These are phyloP conservation scores for Trichoplusia ni DNA, from an alignment of 1,140 invertebrate genomes.

Conservation along the genomic window DNA sequence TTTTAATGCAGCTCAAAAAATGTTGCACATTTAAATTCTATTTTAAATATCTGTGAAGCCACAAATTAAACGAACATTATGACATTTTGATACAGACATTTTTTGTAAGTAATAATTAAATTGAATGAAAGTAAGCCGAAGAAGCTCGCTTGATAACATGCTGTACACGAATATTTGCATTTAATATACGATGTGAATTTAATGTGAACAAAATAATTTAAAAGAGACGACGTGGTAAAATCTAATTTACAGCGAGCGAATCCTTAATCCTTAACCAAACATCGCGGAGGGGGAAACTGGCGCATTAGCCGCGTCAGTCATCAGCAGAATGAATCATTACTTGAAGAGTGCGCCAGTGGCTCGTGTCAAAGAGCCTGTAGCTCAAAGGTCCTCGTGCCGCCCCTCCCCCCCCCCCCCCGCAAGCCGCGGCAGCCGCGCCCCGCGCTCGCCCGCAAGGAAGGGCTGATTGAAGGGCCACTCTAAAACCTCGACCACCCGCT, in stretches of 20 bases:
- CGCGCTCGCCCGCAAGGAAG: slow-evolving; percentile 69
- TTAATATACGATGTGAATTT: slow-evolving; percentile 18
- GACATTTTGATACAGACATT: too few relatives aligned
- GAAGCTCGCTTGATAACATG: slow-evolving; percentile 1
- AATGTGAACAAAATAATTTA: slow-evolving; percentile 32
- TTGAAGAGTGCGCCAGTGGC: slow-evolving; percentile 79
- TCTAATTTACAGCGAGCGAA: slow-evolving; percentile 47
- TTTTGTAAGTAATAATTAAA: too few relatives aligned
- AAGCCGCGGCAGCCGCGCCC: slow-evolving; percentile 43
- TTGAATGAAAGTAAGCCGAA: too few relatives aligned
- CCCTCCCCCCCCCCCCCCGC: slow-evolving; percentile 37
- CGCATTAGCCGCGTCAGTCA: slow-evolving; percentile 78
- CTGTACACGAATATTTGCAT: slow-evolving; percentile 4
- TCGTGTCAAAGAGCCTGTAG: slow-evolving; percentile 79
- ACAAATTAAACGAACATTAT: too few relatives aligned
- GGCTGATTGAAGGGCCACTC: slow-evolving; percentile 80
- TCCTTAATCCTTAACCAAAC: slow-evolving; percentile 71
- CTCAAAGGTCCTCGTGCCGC: slow-evolving; percentile 76
- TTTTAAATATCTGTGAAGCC: too few relatives aligned
- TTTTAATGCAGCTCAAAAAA: not conserved
- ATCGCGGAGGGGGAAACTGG: slow-evolving; percentile 59
- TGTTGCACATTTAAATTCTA: not conserved
- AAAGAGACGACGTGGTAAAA: slow-evolving; percentile 39
- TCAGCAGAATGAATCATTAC: slow-evolving; percentile 81
- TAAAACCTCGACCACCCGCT: slow-evolving; percentile 77